Evolutionary conservation across 2,888 invertebrate genomes (phyloP), one percentile per base, ranked within the genome.

Genomic region (Sepiola atlantica): DNA sequence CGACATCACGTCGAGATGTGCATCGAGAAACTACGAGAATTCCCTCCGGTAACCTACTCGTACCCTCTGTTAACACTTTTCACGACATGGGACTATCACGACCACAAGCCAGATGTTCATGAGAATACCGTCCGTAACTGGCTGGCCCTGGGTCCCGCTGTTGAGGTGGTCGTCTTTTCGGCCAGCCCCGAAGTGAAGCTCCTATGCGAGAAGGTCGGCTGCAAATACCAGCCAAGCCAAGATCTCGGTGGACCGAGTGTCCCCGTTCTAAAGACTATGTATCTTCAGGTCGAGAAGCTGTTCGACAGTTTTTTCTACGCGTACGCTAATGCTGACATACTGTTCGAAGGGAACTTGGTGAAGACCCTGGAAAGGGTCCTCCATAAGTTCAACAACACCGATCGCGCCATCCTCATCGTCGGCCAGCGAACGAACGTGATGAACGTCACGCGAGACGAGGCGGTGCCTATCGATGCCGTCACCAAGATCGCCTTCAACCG

Each of bases 181-280:
- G 95, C 96, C 94, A 95, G 96, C 90, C 94, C 92, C 61, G 35
- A 54, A 57, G 77, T 57, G 91, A 94, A 94, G 3, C 94, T 93
- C 12, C 95, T 96, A 21, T 95, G 94, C 10, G 94, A 95, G 14
- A 93, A 95, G 54, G 95, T 95, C n/a, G 96, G 96, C 32, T 96
- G 96, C 95, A 94, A 95, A 45, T 95, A 95, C 2, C 94, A 96
- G 77, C 96, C 96, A n/a, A 94, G 96, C 14, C 95, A 96, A 6
- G 95, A 95, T 55, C 93, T 55, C 32, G n/a, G 93, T 20, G 57
- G 32, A 16, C 35, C 55, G 16, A 96, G 96, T 3, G 95, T 96
- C 93, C 97, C 97, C 1, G 95, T 97, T 28, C 93, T 97, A 55
- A 96, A 96, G 94, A 95, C 96, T 92, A 96, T 97, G 97, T 97